A percentile compares a stretch with the other conserved stretches of the same genome.
Conservation (phyloP, 2,113 vertebrate species). For the Himantopus leucocephalus region DNA sequence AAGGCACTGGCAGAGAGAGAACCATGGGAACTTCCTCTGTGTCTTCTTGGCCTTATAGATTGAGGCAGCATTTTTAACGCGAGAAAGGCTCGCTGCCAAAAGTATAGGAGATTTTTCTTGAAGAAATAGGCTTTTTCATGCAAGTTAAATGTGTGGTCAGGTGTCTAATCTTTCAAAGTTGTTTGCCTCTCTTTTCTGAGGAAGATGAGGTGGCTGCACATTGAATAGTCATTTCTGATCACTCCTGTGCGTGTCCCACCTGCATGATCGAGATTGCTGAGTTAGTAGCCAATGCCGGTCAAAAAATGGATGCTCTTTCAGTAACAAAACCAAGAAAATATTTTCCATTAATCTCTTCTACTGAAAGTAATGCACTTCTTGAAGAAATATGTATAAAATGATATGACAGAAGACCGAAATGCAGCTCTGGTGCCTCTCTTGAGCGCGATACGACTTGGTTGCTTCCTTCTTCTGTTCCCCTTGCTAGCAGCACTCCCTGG, state of each 20-base stretch:
- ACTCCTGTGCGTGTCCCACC: background rate
- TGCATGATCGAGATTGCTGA: background rate
- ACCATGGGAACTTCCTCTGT: background rate
- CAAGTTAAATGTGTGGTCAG: background rate
- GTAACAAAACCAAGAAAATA: background rate
- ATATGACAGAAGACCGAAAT: background rate
- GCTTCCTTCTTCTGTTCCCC: background rate
- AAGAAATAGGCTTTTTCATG: background rate
- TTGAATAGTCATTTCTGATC: background rate
- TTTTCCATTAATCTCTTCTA: background rate
- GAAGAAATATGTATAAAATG: background rate
- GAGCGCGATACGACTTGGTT: background rate
- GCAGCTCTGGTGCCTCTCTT: background rate
- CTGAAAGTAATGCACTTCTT: background rate
- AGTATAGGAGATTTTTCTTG: background rate
- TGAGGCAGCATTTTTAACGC: background rate
- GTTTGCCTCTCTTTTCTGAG: background rate
- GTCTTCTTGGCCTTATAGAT: background rate
- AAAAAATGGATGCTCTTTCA: background rate
- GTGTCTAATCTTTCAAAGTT: background rate
- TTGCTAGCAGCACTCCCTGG: background rate
- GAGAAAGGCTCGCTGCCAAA: background rate
- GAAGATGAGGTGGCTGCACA: background rate
- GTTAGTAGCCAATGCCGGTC: background rate
- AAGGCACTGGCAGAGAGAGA: background rate